Conservation (phyloP, 1,140 invertebrate species). For the Achatina immaculata region DNA sequence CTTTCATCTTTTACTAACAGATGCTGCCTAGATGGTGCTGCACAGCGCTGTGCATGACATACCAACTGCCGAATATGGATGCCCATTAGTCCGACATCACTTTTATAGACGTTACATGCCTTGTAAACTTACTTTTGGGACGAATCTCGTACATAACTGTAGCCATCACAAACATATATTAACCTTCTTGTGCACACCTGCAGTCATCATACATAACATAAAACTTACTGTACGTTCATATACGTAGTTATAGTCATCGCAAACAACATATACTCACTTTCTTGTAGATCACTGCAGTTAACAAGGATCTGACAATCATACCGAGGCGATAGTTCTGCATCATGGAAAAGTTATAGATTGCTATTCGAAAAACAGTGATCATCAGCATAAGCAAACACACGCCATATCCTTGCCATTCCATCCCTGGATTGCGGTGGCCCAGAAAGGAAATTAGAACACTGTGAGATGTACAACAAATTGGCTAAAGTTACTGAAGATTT, state of each 20-base stretch:
- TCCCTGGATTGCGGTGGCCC: slow-evolving; percentile 27
- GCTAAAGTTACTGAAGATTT: too few species aligned
- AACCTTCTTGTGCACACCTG: background rate
- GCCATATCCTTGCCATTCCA: slow-evolving; percentile 67
- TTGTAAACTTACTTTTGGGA: too few species aligned
- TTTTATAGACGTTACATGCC: too few species aligned
- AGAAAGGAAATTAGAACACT: slow-evolving; percentile 47
- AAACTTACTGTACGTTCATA: background rate
- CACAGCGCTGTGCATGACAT: too few species aligned
- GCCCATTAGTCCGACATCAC: too few species aligned
- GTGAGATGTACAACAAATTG: too few species aligned
- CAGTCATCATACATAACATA: background rate
- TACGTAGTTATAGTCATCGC: background rate
- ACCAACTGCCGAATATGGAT: too few species aligned
- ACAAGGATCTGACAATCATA: slow-evolving; percentile 87
- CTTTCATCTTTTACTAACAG: too few species aligned
- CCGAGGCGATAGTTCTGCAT: slow-evolving; percentile 77
- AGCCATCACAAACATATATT: too few species aligned
- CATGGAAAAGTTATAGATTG: slow-evolving; percentile 58
- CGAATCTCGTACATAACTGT: too few species aligned
- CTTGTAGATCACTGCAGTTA: slow-evolving; percentile 92
- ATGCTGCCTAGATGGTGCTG: too few species aligned
- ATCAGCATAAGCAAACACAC: slow-evolving; percentile 59
- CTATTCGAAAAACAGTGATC: slow-evolving; percentile 45
- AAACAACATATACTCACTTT: slow-evolving; percentile 74